Percentiles rank a stretch among this genome's conserved stretches.
Evolutionary conservation across 1,140 invertebrate genomes (phyloP).

Genomic region (Ceratina japonica): DNA sequence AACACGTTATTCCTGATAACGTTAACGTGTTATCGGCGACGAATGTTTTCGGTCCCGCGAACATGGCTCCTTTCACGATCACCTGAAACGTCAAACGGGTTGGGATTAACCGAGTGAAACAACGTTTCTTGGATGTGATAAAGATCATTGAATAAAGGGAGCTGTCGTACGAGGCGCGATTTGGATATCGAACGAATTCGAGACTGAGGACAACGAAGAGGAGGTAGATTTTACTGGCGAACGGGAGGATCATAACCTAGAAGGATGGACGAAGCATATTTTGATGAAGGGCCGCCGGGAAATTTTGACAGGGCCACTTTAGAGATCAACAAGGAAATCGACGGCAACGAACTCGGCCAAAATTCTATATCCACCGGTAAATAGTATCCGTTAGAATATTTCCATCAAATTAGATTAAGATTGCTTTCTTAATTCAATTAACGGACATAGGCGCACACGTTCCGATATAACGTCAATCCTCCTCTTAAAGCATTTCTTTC

Average conservation of each 20-base stretch:
- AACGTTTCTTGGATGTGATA: not conserved
- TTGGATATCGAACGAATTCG: too few relatives aligned
- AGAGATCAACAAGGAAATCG: slow-evolving; percentile 65
- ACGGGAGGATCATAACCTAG: not conserved
- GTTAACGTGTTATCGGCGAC: slow-evolving; percentile 28
- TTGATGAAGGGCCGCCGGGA: slow-evolving; percentile 66
- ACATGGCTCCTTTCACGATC: slow-evolving; percentile 7
- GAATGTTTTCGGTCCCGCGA: not conserved
- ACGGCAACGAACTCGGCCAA: slow-evolving; percentile 31
- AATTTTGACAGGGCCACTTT: slow-evolving; percentile 70
- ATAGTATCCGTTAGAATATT: not conserved
- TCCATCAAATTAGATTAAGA: too few relatives aligned
- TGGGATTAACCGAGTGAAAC: not conserved
- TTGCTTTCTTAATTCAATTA: too few relatives aligned
- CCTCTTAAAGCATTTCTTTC: too few relatives aligned
- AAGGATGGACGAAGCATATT: slow-evolving; percentile 67
- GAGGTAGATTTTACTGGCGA: not conserved
- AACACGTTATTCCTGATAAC: not conserved
- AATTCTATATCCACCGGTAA: not conserved
- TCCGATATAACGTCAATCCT: too few relatives aligned
- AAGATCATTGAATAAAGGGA: too few relatives aligned
- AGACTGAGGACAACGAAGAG: not conserved
- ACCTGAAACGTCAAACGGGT: slow-evolving; percentile 21
- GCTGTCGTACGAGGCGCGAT: not conserved
- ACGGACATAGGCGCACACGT: too few relatives aligned